These are phyloP conservation scores for Echeneis naucrates DNA, from an alignment of 2,797 vertebrate species.

Conservation along the genomic window DNA sequence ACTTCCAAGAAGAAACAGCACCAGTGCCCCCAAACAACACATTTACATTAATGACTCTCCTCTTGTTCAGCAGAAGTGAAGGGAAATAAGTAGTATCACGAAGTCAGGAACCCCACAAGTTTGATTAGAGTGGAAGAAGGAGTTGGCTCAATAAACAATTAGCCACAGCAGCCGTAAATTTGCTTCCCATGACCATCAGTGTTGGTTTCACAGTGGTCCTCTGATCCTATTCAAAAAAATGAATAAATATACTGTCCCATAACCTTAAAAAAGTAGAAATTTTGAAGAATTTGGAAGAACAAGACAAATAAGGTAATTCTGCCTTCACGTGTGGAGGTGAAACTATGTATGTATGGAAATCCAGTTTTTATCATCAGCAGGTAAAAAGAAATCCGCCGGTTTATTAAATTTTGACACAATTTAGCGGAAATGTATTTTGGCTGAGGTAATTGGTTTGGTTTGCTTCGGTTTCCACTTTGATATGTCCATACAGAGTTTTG, in stretches of 20 bases:
- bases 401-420: background rate
- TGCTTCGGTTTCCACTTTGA: background rate
- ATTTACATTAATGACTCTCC: background rate
- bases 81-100: background rate
- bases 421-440: background rate
- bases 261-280: background rate
- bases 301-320: no score
- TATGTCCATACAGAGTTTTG: slow-evolving; percentile 10
- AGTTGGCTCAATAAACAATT: background rate
- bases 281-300: no score
- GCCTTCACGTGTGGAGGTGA: no score
- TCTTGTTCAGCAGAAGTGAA: background rate
- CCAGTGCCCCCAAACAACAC: background rate
- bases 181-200: background rate
- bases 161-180: background rate
- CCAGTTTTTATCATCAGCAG: background rate
- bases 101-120: background rate
- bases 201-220: background rate
- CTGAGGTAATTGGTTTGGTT: background rate
- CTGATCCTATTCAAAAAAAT: background rate
- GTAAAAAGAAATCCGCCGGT: background rate
- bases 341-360: background rate
- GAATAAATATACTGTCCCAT: background rate
- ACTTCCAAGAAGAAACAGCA: no score
- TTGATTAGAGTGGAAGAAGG: background rate